A percentile compares a stretch with the other conserved stretches of the same genome.
Evolutionary conservation across 2,797 vertebrate genomes (phyloP).

Genomic region (Heliangelus exortis): DNA sequence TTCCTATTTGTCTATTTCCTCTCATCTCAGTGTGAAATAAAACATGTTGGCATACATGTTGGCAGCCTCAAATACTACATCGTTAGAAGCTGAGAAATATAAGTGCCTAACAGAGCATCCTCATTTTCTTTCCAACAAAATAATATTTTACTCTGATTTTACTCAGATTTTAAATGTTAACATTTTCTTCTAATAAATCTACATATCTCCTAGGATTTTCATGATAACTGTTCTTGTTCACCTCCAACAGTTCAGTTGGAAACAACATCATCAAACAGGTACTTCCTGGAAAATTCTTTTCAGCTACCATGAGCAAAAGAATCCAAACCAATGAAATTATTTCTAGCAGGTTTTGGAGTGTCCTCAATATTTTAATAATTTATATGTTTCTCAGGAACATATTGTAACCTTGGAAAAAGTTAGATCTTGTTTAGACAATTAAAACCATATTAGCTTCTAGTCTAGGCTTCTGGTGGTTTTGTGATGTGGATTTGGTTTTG

Average conservation of each 20-base stretch:
- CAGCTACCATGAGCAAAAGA: not conserved
- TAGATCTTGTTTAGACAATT: not conserved
- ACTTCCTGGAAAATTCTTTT: not conserved
- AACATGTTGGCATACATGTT: not conserved
- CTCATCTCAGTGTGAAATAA: not conserved
- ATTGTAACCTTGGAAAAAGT: not conserved
- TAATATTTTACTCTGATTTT: not conserved
- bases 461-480: not conserved
- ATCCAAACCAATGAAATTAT: not conserved
- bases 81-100: not conserved
- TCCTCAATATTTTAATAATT: not conserved
- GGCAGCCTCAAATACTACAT: not conserved
- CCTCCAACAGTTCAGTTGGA: not conserved
- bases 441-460: not conserved
- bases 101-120: not conserved
- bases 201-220: not conserved
- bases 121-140: not conserved
- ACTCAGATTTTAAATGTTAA: not conserved
- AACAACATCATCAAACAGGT: not conserved
- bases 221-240: not conserved
- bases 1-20: not conserved
- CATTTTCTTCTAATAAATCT: not conserved
- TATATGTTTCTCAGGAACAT: not conserved
- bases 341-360: not conserved
- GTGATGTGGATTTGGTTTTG: not conserved